These are phyloP conservation scores for Asteroscopus sphinx DNA, from an alignment of 2,888 invertebrate genomes.

Conservation along the genomic window DNA sequence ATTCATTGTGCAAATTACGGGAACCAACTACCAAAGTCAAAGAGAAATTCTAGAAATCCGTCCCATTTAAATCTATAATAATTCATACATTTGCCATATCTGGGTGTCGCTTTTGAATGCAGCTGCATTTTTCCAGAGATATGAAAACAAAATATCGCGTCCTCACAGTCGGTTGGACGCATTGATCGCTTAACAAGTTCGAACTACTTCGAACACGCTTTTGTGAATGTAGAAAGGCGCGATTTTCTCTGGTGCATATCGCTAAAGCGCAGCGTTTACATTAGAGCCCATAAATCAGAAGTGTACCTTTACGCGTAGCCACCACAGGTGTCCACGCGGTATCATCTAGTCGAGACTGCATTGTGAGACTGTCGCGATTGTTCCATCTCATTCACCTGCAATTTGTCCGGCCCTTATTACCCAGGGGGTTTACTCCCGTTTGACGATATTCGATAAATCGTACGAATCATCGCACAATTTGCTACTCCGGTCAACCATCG, in stretches of 20 bases:
- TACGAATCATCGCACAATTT: no score
- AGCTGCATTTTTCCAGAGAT: constrained; percentile 65
- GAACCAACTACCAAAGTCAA: constrained; percentile 51
- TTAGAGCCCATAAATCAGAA: constrained; percentile 79
- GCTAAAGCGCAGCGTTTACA: constrained; percentile 65
- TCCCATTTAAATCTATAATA: constrained; percentile 63
- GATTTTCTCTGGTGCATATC: constrained; percentile 80
- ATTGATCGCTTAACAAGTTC: constrained; percentile 72
- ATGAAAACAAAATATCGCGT: constrained; percentile 69
- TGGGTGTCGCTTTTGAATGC: constrained; percentile 51
- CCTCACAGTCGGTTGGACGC: constrained; percentile 70
- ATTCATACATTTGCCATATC: constrained; percentile 56
- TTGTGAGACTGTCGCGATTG: constrained; percentile 68
- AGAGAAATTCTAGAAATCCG: constrained; percentile 62
- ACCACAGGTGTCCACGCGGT: constrained; percentile 78
- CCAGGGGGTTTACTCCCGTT: no score
- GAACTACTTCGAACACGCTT: constrained; percentile 68
- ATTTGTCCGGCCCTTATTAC: constrained; percentile 77
- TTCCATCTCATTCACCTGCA: constrained; percentile 78
- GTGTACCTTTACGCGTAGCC: constrained; percentile 64
- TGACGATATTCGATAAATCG: no score
- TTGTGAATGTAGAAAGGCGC: constrained; percentile 74
- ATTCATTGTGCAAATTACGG: constrained; percentile 70
- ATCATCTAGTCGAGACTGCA: constrained; percentile 67
- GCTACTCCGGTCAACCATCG: no score